A percentile compares a stretch with the other conserved stretches of the same genome.
These are phyloP conservation scores for Prunella himalayana DNA, from an alignment of 2,113 vertebrate genomes.

Conservation along the genomic window DNA sequence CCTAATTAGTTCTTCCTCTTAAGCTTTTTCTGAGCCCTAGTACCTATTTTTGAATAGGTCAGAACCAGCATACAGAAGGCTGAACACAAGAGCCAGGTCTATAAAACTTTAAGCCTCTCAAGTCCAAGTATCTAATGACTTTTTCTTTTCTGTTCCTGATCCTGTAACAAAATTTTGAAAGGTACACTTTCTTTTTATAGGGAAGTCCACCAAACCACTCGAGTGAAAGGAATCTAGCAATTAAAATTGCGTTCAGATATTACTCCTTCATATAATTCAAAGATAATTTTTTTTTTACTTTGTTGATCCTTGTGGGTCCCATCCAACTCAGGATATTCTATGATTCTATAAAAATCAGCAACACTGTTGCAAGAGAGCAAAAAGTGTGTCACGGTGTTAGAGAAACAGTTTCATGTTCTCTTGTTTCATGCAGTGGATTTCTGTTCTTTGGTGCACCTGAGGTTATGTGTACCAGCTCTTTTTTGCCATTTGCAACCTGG, in stretches of 20 bases:
- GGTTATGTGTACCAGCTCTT: neutral
- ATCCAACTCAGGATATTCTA: neutral
- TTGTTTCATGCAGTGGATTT: neutral
- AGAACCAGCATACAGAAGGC: neutral
- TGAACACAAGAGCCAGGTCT: accelerated
- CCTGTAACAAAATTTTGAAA: neutral
- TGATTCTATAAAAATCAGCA: neutral
- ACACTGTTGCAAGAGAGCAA: neutral
- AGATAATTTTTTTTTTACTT: neutral
- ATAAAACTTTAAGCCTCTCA: neutral
- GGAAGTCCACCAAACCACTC: accelerated
- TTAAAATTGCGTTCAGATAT: neutral
- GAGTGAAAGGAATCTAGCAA: neutral
- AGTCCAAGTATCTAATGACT: neutral
- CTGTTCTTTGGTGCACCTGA: neutral
- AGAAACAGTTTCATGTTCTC: neutral
- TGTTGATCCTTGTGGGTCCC: neutral
- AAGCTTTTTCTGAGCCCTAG: neutral
- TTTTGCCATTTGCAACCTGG: neutral
- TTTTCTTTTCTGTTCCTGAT: neutral
- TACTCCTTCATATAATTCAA: neutral
- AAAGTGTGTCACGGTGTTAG: neutral
- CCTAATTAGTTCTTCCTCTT: neutral
- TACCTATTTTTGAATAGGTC: neutral
- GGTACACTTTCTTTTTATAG: neutral